Percentiles rank a stretch among this genome's conserved stretches.
Conservation (phyloP, 2,888 invertebrate genomes). For the Melieria picta region DNA sequence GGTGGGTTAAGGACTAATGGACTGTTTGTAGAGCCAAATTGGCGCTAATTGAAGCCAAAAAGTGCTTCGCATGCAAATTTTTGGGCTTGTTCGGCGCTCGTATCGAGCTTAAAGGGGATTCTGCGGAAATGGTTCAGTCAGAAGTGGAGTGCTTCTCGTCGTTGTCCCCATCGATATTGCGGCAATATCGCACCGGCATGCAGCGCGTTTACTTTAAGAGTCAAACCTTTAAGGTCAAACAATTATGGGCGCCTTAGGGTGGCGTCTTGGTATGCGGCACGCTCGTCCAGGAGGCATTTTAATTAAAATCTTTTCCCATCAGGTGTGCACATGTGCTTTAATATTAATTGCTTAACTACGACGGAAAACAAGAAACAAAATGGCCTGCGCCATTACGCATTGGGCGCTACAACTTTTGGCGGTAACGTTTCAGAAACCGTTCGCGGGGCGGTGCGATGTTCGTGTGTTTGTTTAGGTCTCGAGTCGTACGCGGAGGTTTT, state of each 20-base stretch:
- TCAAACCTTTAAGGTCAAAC: slow-evolving; percentile 36
- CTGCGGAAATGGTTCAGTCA: no score
- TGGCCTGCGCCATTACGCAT: not conserved
- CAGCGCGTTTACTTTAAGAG: slow-evolving; percentile 19
- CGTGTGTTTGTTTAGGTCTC: no score
- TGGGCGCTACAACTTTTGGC: not conserved
- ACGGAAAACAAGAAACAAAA: not conserved
- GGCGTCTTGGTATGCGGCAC: not conserved
- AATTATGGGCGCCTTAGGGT: not conserved
- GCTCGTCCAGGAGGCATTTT: slow-evolving; percentile 35
- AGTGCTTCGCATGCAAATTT: no score
- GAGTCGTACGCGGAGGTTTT: no score
- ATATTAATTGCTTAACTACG: slow-evolving; percentile 29
- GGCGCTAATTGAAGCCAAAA: no score
- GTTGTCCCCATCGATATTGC: no score
- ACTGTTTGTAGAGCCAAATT: no score
- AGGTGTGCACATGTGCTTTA: slow-evolving; percentile 24
- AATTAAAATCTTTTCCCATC: slow-evolving; percentile 40
- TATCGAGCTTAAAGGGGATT: no score
- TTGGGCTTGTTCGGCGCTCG: no score
- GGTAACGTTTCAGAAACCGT: not conserved
- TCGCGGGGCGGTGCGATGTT: not conserved
- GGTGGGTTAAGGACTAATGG: no score
- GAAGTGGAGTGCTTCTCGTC: no score
- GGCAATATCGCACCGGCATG: no score